Conservation (phyloP, 2,113 vertebrate genomes). For the Struthidea cinerea region DNA sequence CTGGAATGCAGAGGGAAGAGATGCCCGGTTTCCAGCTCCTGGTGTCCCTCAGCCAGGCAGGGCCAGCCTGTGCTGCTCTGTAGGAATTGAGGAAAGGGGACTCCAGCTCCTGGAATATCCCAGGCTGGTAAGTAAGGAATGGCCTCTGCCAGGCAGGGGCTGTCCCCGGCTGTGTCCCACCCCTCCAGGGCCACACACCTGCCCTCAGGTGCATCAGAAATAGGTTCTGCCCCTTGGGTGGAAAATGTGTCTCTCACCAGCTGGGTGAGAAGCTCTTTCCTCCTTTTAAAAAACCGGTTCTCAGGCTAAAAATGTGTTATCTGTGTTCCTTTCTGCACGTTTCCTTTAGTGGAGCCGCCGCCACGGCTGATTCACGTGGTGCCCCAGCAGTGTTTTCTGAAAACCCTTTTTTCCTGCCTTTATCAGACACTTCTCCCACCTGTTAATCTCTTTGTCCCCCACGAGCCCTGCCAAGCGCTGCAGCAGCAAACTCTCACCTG, state of each 20-base stretch:
- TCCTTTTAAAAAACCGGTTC: neutral
- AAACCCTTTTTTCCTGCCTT: neutral
- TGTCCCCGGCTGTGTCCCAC: neutral
- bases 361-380: neutral
- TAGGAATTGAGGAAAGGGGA: neutral
- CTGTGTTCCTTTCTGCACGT: neutral
- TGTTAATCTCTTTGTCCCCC: neutral
- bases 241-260: rapidly evolving
- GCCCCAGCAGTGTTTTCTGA: neutral
- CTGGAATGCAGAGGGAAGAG: neutral
- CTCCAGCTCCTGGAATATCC: neutral
- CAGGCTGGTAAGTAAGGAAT: rapidly evolving
- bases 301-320: neutral
- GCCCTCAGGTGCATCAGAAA: neutral
- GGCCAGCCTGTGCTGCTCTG: neutral
- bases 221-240: rapidly evolving
- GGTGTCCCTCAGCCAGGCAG: neutral
- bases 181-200: neutral
- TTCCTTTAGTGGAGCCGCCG: neutral
- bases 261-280: rapidly evolving
- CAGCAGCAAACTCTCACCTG: neutral
- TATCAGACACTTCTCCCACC: neutral
- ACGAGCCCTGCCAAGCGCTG: neutral
- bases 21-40: rapidly evolving
- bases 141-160: neutral